phyloP scores from a whole-genome alignment of 2,113 vertebrate species.

The Polypterus bichir region DNA sequence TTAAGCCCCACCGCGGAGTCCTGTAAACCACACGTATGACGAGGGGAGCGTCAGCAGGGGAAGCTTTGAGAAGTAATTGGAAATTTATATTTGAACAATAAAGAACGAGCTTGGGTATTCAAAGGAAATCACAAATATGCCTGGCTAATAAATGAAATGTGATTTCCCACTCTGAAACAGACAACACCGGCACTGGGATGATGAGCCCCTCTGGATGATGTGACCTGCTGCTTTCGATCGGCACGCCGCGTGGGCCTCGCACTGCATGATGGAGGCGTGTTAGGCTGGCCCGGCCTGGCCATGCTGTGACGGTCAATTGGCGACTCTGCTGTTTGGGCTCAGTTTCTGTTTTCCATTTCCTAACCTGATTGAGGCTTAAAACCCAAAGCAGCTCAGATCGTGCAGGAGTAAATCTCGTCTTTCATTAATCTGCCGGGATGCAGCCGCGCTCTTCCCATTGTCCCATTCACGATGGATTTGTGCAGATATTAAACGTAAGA shows the following conservation, averaged over 20 bases:
- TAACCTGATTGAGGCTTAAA: conserved; percentile 58
- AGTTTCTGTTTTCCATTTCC: conserved; percentile 49
- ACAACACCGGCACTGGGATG: too few species aligned
- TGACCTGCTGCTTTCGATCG: conserved; percentile 30
- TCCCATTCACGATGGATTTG: conserved; percentile 41
- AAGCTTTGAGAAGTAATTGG: too few species aligned
- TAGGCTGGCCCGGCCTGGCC: conserved; percentile 30
- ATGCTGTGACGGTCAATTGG: conserved; percentile 54
- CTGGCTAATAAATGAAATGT: neutral
- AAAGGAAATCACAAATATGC: too few species aligned
- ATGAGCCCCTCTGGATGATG: conserved; percentile 10
- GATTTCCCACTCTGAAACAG: neutral
- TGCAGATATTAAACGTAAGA: conserved; percentile 50
- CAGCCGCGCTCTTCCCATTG: conserved; percentile 39
- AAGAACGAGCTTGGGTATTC: too few species aligned
- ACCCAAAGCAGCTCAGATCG: conserved; percentile 60
- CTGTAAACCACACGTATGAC: too few species aligned
- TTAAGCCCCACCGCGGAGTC: too few species aligned
- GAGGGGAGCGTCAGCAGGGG: too few species aligned
- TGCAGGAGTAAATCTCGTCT: conserved; percentile 52
- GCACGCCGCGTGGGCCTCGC: too few species aligned
- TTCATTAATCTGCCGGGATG: conserved; percentile 54
- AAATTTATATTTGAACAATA: too few species aligned
- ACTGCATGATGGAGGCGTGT: neutral
- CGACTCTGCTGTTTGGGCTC: conserved; percentile 51